Evolutionary conservation across 2,113 vertebrate species (phyloP), one percentile per base, ranked within the genome.

Genomic region (Malurus melanocephalus): DNA sequence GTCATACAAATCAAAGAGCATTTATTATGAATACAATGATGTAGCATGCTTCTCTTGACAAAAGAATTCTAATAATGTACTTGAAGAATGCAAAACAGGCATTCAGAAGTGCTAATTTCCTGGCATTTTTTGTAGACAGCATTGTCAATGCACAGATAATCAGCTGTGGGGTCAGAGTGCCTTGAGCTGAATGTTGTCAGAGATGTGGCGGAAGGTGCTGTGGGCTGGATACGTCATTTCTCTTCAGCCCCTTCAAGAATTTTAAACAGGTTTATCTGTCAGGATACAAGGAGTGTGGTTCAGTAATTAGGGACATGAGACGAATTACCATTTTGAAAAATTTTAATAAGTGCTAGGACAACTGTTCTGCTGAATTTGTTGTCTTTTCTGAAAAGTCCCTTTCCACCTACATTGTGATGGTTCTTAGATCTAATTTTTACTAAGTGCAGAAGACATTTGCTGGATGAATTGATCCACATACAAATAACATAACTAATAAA

Each of bases 21-120:
- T 96, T 96, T 96, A 95, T 97, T 97, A 96, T 95, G 91, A 97
- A 95, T 90, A 94, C 79, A 94, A 90, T 94, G 89, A 96, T 96
- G 77, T 85, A 83, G 69, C 81, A 49, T 56, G 78, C 62, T 84
- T 72, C 66, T 91, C 95, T 88, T 92, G 93, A 94, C 95, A 94
- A 95, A 96, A 93, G 93, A 94, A 95, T 95, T 94, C 87, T 91
- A 95, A 93, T 92, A 94, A 95, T 62, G 75, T 87, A 92, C 94
- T 95, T 92, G 68, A 93, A 96, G 90, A 91, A 97, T 97, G 95
- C 80, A 95, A 96, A 97, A 83, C 57, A 95, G 79, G 73, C 78
- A 83, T 92, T 89, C 93, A 94, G 90, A 94, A 96, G 92, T 87
- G 90, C 81, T 96, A 93, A 96, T 97, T 97, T 94, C 86, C 78